Evolutionary conservation across 2,888 invertebrate genomes (phyloP), one percentile per base, ranked within the genome.

Genomic region (Mellilla xanthometata): DNA sequence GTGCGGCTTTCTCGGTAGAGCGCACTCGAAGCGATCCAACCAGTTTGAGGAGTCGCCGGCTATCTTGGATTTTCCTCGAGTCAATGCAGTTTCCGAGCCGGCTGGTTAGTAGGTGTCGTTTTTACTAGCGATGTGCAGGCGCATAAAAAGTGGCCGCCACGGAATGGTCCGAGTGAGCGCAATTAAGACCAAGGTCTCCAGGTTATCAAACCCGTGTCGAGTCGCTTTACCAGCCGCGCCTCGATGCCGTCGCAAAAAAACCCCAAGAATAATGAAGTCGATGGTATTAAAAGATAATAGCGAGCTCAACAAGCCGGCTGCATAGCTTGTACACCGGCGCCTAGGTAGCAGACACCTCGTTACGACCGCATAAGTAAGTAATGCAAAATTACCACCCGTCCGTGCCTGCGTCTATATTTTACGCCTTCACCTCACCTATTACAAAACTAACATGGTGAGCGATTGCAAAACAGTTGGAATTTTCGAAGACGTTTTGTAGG

Each of bases 131-230:
- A 86, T 88, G 82, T 83, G 89, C 89, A 87, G 80, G 85, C 83
- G 78, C 78, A 88, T 87, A 88, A 88, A 58, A 88, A 88, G 85
- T 82, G 81, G 87, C 76, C 86, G 69, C 77, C 76, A 76, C 76
- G 76, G 83, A 88, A 82, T 86, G 84, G 86, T 81, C 83, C 76
- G 82, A 81, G 81, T 81, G 78, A 81, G 80, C 85, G 87, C 88
- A 89, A 89, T 89, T 89, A 89, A 88, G 88, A 87, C 87, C 88
- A 89, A 89, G 89, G 89, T 89, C 89, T 87, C 72, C 88, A 77
- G 89, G 89, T 89, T 89, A 89, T 89, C 89, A 88, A 89, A 89
- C 89, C 75, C 88, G 81, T 76, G 84, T 72, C 81, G 80, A 76
- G 75, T 81, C 69, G 80, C 75, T 71, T 65, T 67, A 77, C 71